phyloP scores from a whole-genome alignment of 2,113 vertebrate genomes.

The Nestor notabilis region DNA sequence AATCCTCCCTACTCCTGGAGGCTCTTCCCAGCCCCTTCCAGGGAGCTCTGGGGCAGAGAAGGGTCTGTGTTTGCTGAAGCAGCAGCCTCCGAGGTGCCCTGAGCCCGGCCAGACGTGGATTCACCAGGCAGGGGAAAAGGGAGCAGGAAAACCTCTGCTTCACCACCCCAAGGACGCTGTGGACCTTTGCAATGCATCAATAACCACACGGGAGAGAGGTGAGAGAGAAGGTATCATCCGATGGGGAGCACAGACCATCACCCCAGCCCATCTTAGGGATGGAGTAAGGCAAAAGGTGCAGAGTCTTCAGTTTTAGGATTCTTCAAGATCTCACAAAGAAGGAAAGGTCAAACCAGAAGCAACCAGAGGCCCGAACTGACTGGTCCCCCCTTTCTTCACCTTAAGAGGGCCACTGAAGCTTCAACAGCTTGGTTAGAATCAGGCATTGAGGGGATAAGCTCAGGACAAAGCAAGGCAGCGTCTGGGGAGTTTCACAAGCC shows the following conservation, averaged over 20 bases:
- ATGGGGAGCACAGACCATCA: not conserved
- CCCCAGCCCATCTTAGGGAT: not conserved
- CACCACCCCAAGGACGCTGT: rapidly evolving
- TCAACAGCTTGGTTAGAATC: not conserved
- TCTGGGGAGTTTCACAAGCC: not conserved
- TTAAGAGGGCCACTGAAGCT: not conserved
- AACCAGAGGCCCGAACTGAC: not conserved
- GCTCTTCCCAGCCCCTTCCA: not conserved
- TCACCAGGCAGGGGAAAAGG: not conserved
- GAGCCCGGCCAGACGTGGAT: not conserved
- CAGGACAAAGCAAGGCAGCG: not conserved
- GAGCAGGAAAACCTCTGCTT: not conserved
- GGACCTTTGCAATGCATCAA: not conserved
- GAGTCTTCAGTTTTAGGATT: not conserved
- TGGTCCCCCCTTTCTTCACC: not conserved
- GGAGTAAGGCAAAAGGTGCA: rapidly evolving
- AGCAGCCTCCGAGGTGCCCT: not conserved
- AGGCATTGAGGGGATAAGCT: not conserved
- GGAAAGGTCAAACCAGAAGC: not conserved
- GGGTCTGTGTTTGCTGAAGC: not conserved
- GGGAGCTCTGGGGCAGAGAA: not conserved
- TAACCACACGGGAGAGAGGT: rapidly evolving
- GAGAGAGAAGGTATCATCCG: not conserved
- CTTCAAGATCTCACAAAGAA: not conserved
- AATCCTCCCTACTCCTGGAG: rapidly evolving